These are phyloP conservation scores for Eurystomus glaucurus DNA, from an alignment of 2,797 vertebrate species.

Conservation along the genomic window DNA sequence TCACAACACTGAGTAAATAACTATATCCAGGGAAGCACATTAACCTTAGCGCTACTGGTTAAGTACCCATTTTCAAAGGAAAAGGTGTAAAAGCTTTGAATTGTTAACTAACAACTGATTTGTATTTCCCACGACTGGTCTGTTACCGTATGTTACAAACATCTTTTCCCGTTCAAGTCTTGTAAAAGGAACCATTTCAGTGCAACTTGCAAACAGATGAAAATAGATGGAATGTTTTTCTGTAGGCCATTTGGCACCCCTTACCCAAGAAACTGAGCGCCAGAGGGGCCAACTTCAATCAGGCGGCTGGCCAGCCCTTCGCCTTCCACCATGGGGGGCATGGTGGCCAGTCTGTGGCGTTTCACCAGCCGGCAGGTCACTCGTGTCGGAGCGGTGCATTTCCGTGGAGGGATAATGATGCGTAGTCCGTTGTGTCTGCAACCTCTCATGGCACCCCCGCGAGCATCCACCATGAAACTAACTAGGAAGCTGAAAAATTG, in stretches of 20 bases:
- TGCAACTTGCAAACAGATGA: background rate
- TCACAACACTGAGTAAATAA: background rate
- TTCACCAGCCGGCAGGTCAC: slow-evolving; percentile 97
- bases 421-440: slow-evolving; percentile 96
- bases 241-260: slow-evolving; percentile 58
- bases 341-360: slow-evolving; percentile 94
- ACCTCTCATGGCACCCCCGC: slow-evolving; percentile 96
- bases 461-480: slow-evolving; percentile 99
- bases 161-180: background rate
- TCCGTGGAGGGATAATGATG: slow-evolving; percentile 95
- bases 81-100: background rate
- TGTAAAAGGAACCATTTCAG: background rate
- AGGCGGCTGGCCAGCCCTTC: slow-evolving; percentile 95
- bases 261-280: slow-evolving; percentile 99
- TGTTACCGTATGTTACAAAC: background rate
- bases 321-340: slow-evolving; percentile 98
- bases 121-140: background rate
- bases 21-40: background rate
- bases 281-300: slow-evolving; percentile 96
- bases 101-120: background rate
- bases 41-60: background rate
- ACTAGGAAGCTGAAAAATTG: slow-evolving; percentile 92
- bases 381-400: slow-evolving; percentile 95
- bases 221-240: background rate
- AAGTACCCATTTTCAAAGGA: background rate